Base-by-base conservation (phyloP, 2,113 vertebrate species). In the Rhizomys pruinosus region DNA sequence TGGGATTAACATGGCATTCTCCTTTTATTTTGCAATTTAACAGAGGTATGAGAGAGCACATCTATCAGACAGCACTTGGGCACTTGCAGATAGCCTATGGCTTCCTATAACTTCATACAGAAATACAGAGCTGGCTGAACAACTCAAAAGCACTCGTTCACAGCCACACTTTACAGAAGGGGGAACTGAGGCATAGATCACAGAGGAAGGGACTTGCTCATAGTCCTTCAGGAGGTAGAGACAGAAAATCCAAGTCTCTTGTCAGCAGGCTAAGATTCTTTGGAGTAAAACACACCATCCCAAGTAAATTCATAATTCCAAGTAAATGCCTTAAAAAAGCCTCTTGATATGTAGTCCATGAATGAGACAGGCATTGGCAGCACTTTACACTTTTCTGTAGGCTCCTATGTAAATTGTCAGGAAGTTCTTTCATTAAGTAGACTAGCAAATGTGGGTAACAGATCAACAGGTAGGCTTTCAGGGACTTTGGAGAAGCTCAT, bases 1-100 rank as follows among this genome's bases (percentile, higher is more conserved):
- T 95, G 78, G 63, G 22, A 63, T 78, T 57, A 64, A 52, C 69
- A 37, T 20, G 66, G 64, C 39, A 52, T 92, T 71, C 42, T 42
- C 42, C 39, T 34, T 23, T 59, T 86, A 29, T 34, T 86, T 86
- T 95, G 23, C n/a, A 32, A 91, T 93, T 91, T 78, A 91, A 81
- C 66, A 81, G 64, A 92, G 57, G 20, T 34, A n/a, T 2, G 29
- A 84, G 74, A 89, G 44, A 87, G 12, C 19, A 72, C 72, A 55
- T 66, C 59, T 90, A 90, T 19, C 32, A 66, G 42, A 19, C 12
- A 87, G 59, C 72, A 85, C 59, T 68, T 5, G 68, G 44, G 44
- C 16, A 72, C 4, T 66, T 55, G 27, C 3, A 66, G 59, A 94
- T 25, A 66, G 12, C 55, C 55, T 76, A 13, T 73, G 66, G n/a